A percentile compares a stretch with the other conserved stretches of the same genome.
Conservation (phyloP, 2,113 vertebrate species). For the Poeciliopsis turrubarensis region DNA sequence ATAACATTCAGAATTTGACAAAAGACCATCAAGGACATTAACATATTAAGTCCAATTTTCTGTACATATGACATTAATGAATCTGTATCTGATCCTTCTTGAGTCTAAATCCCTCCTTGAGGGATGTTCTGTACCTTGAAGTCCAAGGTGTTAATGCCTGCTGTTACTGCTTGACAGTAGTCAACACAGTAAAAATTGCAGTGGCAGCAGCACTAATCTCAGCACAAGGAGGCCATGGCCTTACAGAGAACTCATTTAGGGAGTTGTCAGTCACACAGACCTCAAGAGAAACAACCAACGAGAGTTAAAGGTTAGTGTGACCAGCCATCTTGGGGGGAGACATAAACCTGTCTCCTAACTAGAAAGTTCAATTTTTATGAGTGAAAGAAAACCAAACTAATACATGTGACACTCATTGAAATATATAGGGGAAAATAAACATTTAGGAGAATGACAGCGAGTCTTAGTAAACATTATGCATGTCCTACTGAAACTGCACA, state of each 20-base stretch:
- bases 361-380: background rate
- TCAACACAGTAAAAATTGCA: background rate
- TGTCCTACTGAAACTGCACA: background rate
- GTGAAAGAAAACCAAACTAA: too few relatives aligned
- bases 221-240: background rate
- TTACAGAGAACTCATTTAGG: slow-evolving; percentile 5
- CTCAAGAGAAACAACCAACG: background rate
- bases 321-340: background rate
- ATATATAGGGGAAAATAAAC: background rate
- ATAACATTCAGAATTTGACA: background rate
- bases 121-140: background rate
- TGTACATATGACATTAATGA: background rate
- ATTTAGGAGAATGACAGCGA: too few relatives aligned
- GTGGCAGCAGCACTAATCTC: slow-evolving; percentile 5
- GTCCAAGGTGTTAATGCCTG: background rate
- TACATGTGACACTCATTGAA: background rate
- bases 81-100: background rate
- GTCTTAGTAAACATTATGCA: background rate
- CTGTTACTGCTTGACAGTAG: background rate
- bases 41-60: background rate
- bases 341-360: background rate
- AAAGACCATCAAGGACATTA: background rate
- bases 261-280: slow-evolving; percentile 7
- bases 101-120: background rate
- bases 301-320: background rate